Percentiles rank a stretch among this genome's conserved stretches.
These are phyloP conservation scores for Corvus hawaiiensis DNA, from an alignment of 2,113 vertebrate genomes.

Conservation along the genomic window DNA sequence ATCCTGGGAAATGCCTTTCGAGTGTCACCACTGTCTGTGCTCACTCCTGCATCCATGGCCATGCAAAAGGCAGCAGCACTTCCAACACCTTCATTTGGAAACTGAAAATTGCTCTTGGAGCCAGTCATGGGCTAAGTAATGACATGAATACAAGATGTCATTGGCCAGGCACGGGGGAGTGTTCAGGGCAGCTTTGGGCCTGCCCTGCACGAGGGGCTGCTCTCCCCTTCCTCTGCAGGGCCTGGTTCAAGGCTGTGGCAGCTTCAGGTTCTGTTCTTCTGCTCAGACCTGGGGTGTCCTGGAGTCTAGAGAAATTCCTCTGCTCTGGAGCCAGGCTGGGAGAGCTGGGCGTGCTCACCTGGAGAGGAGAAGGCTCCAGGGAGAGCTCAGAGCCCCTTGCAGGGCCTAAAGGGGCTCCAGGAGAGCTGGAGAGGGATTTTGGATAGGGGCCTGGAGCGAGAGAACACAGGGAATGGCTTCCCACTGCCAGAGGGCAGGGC, in stretches of 20 bases:
- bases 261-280: background rate
- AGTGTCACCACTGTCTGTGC: background rate
- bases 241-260: background rate
- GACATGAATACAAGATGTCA: fast-evolving
- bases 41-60: background rate
- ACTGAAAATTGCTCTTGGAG: background rate
- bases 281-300: background rate
- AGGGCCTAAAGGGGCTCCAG: background rate
- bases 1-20: background rate
- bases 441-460: background rate
- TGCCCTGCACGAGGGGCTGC: background rate
- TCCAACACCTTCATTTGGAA: background rate
- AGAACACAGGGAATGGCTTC: background rate
- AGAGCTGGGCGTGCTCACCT: background rate
- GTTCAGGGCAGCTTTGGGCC: background rate
- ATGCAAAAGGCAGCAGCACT: background rate
- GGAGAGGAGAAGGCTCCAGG: background rate
- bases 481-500: background rate
- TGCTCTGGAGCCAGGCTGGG: background rate
- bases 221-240: fast-evolving
- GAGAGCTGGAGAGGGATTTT: background rate
- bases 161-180: too few species aligned
- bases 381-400: background rate
- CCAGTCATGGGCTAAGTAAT: background rate
- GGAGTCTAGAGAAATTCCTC: background rate